phyloP scores from a whole-genome alignment of 2,113 vertebrate species.

The Gasterosteus aculeatus region DNA sequence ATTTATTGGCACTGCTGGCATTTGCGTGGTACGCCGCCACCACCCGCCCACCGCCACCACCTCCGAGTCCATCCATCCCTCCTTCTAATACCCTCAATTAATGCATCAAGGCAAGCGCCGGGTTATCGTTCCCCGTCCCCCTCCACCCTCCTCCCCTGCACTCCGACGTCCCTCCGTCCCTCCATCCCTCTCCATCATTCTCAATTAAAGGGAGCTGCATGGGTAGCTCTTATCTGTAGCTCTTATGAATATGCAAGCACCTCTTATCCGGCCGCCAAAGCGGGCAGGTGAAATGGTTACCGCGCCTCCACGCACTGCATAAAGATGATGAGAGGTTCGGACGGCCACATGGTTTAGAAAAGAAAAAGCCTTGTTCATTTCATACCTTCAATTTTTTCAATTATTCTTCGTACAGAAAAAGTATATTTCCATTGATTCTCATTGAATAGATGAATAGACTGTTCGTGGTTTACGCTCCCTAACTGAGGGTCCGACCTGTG shows the following conservation, averaged over 20 bases:
- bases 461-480: not conserved
- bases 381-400: not conserved
- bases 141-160: slow-evolving; percentile 51
- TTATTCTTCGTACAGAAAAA: not conserved
- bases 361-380: slow-evolving; percentile 32
- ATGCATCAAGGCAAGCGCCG: slow-evolving; percentile 75
- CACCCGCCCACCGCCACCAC: slow-evolving; percentile 39
- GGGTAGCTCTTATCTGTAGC: slow-evolving; percentile 75
- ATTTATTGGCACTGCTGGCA: slow-evolving; percentile 75
- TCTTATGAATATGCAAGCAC: slow-evolving; percentile 79
- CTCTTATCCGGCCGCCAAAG: slow-evolving; percentile 64
- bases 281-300: slow-evolving; percentile 65
- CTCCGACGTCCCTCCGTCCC: slow-evolving; percentile 61
- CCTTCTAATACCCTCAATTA: slow-evolving; percentile 78
- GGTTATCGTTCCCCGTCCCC: slow-evolving; percentile 70
- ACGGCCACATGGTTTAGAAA: slow-evolving; percentile 7
- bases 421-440: not conserved
- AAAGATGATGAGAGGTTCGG: slow-evolving; percentile 40
- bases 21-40: slow-evolving; percentile 66
- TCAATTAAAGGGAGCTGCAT: slow-evolving; percentile 78
- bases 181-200: slow-evolving; percentile 80
- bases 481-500: not conserved
- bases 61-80: slow-evolving; percentile 63
- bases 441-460: not conserved
- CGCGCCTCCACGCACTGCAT: slow-evolving; percentile 37